These are phyloP conservation scores for Drosophila longiperda DNA, from an alignment of 2,888 invertebrate species.

Conservation along the genomic window DNA sequence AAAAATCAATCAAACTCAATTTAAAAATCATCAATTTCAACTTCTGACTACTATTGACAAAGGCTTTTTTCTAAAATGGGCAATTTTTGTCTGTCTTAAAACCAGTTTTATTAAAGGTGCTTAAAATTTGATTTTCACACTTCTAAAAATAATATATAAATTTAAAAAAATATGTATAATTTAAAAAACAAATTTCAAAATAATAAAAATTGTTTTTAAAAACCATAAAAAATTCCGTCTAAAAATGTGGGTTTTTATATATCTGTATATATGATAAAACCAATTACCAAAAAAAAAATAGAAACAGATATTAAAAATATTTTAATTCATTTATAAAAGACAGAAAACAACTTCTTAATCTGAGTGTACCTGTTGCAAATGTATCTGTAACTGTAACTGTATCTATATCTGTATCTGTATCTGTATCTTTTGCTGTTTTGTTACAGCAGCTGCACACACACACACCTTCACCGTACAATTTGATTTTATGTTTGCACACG, in stretches of 20 bases:
- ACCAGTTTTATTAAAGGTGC: too few relatives aligned
- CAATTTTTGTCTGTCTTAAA: background rate
- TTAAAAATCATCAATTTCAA: background rate
- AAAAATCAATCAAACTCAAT: background rate
- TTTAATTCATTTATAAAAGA: too few relatives aligned
- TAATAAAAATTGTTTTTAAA: background rate
- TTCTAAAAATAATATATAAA: too few relatives aligned
- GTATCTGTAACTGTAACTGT: conserved; percentile 13
- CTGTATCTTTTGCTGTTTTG: conserved; percentile 27
- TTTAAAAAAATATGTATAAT: background rate
- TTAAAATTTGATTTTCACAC: background rate
- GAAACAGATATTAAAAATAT: too few relatives aligned
- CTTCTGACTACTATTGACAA: background rate
- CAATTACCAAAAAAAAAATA: too few relatives aligned
- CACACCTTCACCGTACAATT: conserved; percentile 59
- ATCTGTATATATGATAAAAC: too few relatives aligned
- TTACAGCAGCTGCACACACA: conserved; percentile 52
- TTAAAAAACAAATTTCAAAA: background rate
- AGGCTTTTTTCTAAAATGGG: background rate
- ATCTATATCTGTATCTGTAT: conserved; percentile 22
- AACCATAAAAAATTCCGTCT: background rate
- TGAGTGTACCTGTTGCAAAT: background rate
- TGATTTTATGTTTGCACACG: conserved; percentile 80
- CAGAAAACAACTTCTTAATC: background rate
- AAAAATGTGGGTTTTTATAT: too few relatives aligned